Evolutionary conservation across 2,797 vertebrate genomes (phyloP).

Genomic region (Periparus ater): DNA sequence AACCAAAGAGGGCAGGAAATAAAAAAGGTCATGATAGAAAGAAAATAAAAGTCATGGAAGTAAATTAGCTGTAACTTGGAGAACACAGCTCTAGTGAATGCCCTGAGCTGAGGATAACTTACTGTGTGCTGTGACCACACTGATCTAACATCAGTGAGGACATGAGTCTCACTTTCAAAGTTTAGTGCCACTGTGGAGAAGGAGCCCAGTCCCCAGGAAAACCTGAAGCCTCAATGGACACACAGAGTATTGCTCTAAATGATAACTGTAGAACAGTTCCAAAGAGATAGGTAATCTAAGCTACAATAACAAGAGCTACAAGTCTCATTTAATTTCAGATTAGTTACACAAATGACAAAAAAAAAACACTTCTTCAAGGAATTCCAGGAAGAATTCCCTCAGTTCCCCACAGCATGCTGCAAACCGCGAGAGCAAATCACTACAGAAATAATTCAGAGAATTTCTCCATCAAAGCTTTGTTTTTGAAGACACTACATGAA

Average conservation of each 20-base stretch:
- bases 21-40: not conserved
- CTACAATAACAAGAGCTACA: not conserved
- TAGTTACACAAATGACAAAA: not conserved
- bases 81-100: not conserved
- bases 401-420: not conserved
- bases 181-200: not conserved
- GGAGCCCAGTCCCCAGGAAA: not conserved
- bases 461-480: not conserved
- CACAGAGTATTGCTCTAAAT: not conserved
- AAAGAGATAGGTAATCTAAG: not conserved
- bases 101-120: not conserved
- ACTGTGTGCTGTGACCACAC: not conserved
- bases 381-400: constrained; percentile 8
- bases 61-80: not conserved
- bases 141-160: not conserved
- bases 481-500: not conserved
- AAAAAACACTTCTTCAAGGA: not conserved
- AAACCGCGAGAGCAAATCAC: not conserved
- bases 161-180: not conserved
- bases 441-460: constrained; percentile 5
- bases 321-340: not conserved
- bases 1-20: not conserved
- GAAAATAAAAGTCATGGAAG: not conserved
- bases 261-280: not conserved
- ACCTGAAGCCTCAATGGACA: not conserved